Evolutionary conservation across 1,140 invertebrate species (phyloP), one percentile per base, ranked within the genome.

Genomic region (Geopemphigus sp.): DNA sequence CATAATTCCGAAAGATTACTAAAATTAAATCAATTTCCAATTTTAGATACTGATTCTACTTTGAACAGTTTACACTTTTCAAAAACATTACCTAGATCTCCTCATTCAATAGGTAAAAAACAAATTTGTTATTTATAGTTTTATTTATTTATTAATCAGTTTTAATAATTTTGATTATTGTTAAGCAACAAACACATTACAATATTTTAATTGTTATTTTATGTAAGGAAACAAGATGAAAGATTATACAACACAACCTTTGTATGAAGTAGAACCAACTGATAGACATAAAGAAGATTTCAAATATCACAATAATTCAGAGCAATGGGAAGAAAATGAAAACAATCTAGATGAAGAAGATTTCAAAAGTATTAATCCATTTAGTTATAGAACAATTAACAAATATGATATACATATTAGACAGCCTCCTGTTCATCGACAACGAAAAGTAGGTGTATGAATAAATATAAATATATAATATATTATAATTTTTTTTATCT

Each of bases 361-460:
- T 3, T 61, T 61, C 1, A 45, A 39, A 45, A 76, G 61, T 59
- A 14, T 24, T 76, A 32, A 76, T 76, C 29, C 17, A 45, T 76
- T 39, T 19, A 74, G 56, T 56, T 76, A 76, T 22, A 17, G n/a
- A 39, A 1, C 73, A 47, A 47, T 24, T 59, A 76, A 59, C 39
- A 76, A 61, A n/a, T 57, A 39, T 59, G 32, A 76, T 76, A 10
- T 47, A 14, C 54, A 39, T 2, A 11, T 59, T 15, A 32, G 73
- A 61, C 73, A 76, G 45, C 73, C 73, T 47, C 56, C 73, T 76
- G 39, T 76, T 76, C 73, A 76, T 59, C 73, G 73, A 3, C 73
- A 76, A 39, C 73, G 73, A 8, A 76, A 76, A 39, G 73, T 57
- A 76, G 14, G 56, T 45, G 0, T 54, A 50, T 50, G 12, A 12